A percentile compares a stretch with the other conserved stretches of the same genome.
Conservation (phyloP, 1,140 invertebrate genomes). For the Idris sp. region DNA sequence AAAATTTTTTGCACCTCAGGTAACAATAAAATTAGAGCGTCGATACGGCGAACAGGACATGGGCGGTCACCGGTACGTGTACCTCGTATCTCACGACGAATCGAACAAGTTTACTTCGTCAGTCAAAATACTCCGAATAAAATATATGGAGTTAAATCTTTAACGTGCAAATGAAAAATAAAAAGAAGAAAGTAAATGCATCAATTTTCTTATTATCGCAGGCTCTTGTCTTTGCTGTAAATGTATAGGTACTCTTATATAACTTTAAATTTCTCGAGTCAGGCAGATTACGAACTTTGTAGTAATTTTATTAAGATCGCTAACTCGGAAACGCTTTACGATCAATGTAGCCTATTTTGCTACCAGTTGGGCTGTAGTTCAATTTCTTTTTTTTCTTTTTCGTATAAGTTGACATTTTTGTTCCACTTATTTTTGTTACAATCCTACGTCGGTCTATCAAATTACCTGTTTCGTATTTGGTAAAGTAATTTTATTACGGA, state of each 20-base stretch:
- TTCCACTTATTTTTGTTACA: too few species aligned
- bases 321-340: slow-evolving; percentile 54
- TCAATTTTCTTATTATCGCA: too few species aligned
- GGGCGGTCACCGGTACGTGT: slow-evolving; percentile 28
- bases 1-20: background rate
- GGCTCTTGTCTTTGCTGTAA: too few species aligned
- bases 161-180: too few species aligned
- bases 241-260: slow-evolving; percentile 26
- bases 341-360: slow-evolving; percentile 44
- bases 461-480: too few species aligned
- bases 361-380: slow-evolving; percentile 26
- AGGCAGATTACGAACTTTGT: slow-evolving; percentile 18
- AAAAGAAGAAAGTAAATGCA: too few species aligned
- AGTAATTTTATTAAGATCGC: slow-evolving; percentile 53
- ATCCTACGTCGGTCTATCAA: too few species aligned
- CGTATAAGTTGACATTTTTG: too few species aligned
- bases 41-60: slow-evolving; percentile 37
- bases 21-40: slow-evolving; percentile 29
- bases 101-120: background rate
- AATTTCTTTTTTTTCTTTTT: too few species aligned
- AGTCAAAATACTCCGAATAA: too few species aligned
- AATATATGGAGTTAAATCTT: too few species aligned
- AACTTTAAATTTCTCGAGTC: slow-evolving; percentile 45
- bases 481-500: too few species aligned
- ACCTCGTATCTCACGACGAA: slow-evolving; percentile 18